These are phyloP conservation scores for Liparis tanakae DNA, from an alignment of 2,797 vertebrate species.

Conservation along the genomic window DNA sequence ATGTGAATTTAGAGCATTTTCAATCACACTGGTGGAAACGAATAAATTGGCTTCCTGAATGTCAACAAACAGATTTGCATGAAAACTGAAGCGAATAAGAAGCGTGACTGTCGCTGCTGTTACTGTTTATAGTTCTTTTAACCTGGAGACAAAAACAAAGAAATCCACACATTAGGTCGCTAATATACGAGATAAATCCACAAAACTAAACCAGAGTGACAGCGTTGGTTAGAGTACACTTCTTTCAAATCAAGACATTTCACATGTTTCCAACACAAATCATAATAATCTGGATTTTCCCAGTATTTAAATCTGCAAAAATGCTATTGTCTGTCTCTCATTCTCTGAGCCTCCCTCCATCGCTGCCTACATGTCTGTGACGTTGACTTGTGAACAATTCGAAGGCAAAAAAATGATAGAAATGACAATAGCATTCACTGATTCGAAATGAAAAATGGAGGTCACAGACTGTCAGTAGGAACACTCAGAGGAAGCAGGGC, in stretches of 20 bases:
- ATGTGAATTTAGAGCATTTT: constrained; percentile 41
- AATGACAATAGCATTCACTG: neutral
- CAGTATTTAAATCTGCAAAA: constrained; percentile 25
- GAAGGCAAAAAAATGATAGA: constrained; percentile 23
- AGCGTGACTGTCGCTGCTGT: neutral
- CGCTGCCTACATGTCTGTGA: constrained; percentile 23
- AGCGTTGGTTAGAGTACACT: constrained; percentile 2
- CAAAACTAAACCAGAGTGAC: neutral
- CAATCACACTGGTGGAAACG: constrained; percentile 25
- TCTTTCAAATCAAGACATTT: constrained; percentile 20
- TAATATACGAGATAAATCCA: constrained; percentile 6
- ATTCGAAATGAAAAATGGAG: constrained; percentile 23
- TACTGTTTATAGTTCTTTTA: constrained; percentile 30
- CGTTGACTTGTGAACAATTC: constrained; percentile 42
- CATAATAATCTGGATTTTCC: constrained; percentile 24
- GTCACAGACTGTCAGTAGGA: constrained; percentile 29
- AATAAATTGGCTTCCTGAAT: constrained; percentile 57
- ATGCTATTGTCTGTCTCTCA: constrained; percentile 31
- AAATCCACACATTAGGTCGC: constrained; percentile 9
- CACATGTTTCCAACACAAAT: neutral
- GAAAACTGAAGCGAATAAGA: constrained; percentile 28
- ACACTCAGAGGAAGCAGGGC: constrained; percentile 10
- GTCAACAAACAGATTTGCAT: constrained; percentile 49
- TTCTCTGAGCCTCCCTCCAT: constrained; percentile 12
- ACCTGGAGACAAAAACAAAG: constrained; percentile 38